These are phyloP conservation scores for Dendrophyllia cribrosa DNA, from an alignment of 64 coral and sea anemone genomes.

Conservation along the genomic window DNA sequence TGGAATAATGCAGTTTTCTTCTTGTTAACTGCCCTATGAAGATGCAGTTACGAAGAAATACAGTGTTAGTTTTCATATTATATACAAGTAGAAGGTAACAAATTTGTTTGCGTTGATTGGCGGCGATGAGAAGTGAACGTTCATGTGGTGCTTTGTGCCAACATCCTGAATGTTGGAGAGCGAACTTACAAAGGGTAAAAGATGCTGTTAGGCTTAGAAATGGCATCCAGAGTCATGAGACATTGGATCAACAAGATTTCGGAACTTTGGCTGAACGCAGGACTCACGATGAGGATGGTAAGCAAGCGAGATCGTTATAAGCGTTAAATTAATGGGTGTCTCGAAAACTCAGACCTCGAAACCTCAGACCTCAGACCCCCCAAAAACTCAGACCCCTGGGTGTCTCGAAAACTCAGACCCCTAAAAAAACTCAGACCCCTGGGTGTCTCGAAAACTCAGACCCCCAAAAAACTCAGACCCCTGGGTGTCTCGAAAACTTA, in stretches of 20 bases:
- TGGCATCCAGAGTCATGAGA: slow-evolving; percentile 58
- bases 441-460: no score
- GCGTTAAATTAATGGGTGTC: no score
- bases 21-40: background rate
- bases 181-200: slow-evolving; percentile 82
- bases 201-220: slow-evolving; percentile 90
- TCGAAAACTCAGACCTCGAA: no score
- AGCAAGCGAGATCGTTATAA: background rate
- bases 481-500: no score
- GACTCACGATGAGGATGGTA: background rate
- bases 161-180: slow-evolving; percentile 95
- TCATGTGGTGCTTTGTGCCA: slow-evolving; percentile 77
- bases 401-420: no score
- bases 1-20: background rate
- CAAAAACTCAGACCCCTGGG: no score
- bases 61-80: background rate
- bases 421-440: no score
- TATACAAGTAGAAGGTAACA: background rate
- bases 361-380: no score
- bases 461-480: no score
- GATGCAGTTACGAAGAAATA: background rate
- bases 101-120: background rate
- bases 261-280: background rate
- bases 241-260: background rate
- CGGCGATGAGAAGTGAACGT: slow-evolving; percentile 39